These are phyloP conservation scores for Hermaeophaga mercurialis DNA, from an alignment of 2,888 invertebrate species.

Conservation along the genomic window DNA sequence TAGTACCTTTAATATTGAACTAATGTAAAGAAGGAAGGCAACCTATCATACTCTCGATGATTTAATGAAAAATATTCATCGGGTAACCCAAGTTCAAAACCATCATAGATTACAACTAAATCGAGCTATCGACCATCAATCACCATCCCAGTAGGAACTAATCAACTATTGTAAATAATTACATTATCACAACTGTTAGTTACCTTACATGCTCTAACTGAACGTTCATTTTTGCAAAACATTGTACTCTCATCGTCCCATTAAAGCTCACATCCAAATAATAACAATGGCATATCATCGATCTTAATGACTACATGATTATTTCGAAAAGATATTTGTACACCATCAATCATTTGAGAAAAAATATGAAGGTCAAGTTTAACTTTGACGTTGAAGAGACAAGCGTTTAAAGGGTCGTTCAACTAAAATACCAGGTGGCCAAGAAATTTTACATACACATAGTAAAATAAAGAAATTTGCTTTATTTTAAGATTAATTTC, in stretches of 20 bases:
- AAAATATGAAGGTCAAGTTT: conserved; percentile 43
- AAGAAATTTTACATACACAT: too few species aligned
- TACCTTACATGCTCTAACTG: conserved; percentile 10
- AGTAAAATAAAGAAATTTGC: too few species aligned
- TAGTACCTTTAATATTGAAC: too few species aligned
- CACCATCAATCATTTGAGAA: conserved; percentile 50
- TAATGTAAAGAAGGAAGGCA: too few species aligned
- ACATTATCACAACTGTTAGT: conserved; percentile 13
- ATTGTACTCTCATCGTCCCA: conserved; percentile 18
- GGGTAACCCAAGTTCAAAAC: background rate
- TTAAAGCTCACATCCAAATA: conserved; percentile 39
- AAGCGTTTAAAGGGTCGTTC: conserved; percentile 33
- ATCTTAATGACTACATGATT: conserved; percentile 54
- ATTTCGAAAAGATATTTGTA: conserved; percentile 50
- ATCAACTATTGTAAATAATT: conserved; percentile 28
- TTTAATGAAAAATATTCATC: background rate
- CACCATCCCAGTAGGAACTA: conserved; percentile 17
- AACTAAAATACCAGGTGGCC: conserved; percentile 23
- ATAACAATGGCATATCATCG: conserved; percentile 51
- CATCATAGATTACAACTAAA: background rate
- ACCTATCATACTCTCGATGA: too few species aligned
- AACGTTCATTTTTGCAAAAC: conserved; percentile 19
- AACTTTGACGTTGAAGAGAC: conserved; percentile 38
- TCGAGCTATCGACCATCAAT: conserved; percentile 8
- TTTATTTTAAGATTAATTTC: too few species aligned